Evolutionary conservation across 1,140 invertebrate genomes (phyloP), one percentile per base, ranked within the genome.

Genomic region (Procambarus virginalis): DNA sequence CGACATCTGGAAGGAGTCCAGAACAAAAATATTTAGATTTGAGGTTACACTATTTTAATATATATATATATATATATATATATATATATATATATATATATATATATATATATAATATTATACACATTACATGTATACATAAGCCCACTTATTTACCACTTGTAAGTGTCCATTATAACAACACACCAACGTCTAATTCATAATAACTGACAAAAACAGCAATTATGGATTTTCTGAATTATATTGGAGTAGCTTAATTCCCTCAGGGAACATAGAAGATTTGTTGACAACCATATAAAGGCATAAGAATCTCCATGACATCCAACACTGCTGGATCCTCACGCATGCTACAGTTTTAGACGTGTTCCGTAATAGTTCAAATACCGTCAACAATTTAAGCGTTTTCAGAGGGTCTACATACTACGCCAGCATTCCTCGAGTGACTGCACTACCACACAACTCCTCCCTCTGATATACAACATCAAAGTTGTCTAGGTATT

Each of bases 141-240:
- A 6, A 81, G 79, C 79, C 22, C 79, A 81, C 60, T 81, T 55
- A 17, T 60, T 81, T 81, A 81, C 79, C 80, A 82, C 68, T n/a
- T 45, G 55, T 55, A n/a, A 81, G 46, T 81, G 80, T 68, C 80
- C 80, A 49, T 82, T 48, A 82, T 68, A 64, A 82, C 20, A 34
- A 82, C 48, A 81, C 14, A n/a, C 58, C 12, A 58, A 80, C 20
- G 9, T 58, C 22, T n/a, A 58, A 55, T 58, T 58, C 51, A 34
- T 12, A 80, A 34, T 12, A 58, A 6, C 12, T 55, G 77, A 48
- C 22, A 20, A 81, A 34, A 22, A 55, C 78, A 79, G 45, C 79
- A 45, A 60, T 17, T 22, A 78, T 48, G 51, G 79, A 81, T 12
- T 3, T 51, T 48, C 22, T 17, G 34, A 60, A 48, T 17, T 60